Conservation (phyloP, 2,888 invertebrate genomes). For the Parascotia fuliginaria region DNA sequence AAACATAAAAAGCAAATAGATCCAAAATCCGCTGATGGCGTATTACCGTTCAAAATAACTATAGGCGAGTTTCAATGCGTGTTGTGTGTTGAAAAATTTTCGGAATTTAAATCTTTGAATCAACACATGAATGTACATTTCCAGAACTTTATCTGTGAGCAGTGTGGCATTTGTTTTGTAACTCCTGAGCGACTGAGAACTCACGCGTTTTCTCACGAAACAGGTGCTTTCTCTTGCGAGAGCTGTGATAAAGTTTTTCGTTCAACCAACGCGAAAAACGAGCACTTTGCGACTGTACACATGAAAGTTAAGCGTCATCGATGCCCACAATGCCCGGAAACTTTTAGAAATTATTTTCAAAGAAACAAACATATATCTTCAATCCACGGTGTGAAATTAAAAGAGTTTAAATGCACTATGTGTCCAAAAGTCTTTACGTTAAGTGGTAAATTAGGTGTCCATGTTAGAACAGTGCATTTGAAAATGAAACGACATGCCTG, state of each 20-base stretch:
- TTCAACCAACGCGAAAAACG: constrained; percentile 74
- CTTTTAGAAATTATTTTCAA: constrained; percentile 76
- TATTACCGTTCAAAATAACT: constrained; percentile 69
- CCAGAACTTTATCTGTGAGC: constrained; percentile 77
- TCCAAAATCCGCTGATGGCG: constrained; percentile 57
- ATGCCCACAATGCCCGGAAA: constrained; percentile 73
- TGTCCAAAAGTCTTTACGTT: constrained; percentile 72
- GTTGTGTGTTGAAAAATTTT: constrained; percentile 61
- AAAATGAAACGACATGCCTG: constrained; percentile 77
- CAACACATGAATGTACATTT: constrained; percentile 81
- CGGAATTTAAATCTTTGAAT: constrained; percentile 71
- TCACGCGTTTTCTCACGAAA: constrained; percentile 71
- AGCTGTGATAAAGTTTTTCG: constrained; percentile 80
- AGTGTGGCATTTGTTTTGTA: constrained; percentile 75
- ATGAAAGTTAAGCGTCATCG: constrained; percentile 74
- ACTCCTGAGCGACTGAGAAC: constrained; percentile 70
- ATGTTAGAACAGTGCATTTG: constrained; percentile 73
- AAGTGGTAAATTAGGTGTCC: constrained; percentile 72
- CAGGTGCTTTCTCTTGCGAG: constrained; percentile 72
- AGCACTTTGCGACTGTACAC: constrained; percentile 80
- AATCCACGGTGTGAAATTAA: constrained; percentile 70
- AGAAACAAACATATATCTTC: constrained; percentile 71
- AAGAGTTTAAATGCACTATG: constrained; percentile 72
- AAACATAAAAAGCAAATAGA: constrained; percentile 62
- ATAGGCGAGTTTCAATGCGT: constrained; percentile 63